Evolutionary conservation across 2,888 invertebrate species (phyloP).

Genomic region (Proisotoma minuta): DNA sequence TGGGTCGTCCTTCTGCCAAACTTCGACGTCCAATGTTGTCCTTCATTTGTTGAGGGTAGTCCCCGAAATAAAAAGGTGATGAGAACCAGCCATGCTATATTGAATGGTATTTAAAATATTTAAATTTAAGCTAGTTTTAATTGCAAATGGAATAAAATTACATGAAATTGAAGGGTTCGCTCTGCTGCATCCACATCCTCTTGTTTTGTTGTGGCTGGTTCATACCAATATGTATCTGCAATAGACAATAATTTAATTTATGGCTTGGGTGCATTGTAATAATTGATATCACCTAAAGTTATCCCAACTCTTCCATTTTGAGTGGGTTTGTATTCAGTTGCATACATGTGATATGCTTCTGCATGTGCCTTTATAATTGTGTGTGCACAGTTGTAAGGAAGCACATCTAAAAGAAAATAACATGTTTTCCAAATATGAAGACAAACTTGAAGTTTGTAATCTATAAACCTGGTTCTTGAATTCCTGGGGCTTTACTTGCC

Average conservation of each 20-base stretch:
- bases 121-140: too few species aligned
- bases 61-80: constrained; percentile 46
- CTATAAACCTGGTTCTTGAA: constrained; percentile 54
- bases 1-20: constrained; percentile 48
- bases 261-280: too few species aligned
- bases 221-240: constrained; percentile 32
- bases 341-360: constrained; percentile 49
- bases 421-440: neutral
- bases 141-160: too few species aligned
- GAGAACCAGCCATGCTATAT: constrained; percentile 51
- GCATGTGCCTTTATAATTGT: constrained; percentile 42
- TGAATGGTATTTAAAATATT: neutral
- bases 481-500: constrained; percentile 50
- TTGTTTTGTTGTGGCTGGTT: constrained; percentile 21
- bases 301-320: constrained; percentile 32
- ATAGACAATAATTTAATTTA: too few species aligned
- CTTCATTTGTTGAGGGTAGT: constrained; percentile 50
- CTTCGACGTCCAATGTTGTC: constrained; percentile 49
- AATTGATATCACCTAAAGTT: too few species aligned
- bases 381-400: constrained; percentile 48
- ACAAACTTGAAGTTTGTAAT: neutral
- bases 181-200: constrained; percentile 43
- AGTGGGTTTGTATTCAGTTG: constrained; percentile 41
- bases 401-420: neutral
- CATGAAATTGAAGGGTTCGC: constrained; percentile 41